phyloP scores from a whole-genome alignment of 2,113 vertebrate species.

The Labeo rohita region DNA sequence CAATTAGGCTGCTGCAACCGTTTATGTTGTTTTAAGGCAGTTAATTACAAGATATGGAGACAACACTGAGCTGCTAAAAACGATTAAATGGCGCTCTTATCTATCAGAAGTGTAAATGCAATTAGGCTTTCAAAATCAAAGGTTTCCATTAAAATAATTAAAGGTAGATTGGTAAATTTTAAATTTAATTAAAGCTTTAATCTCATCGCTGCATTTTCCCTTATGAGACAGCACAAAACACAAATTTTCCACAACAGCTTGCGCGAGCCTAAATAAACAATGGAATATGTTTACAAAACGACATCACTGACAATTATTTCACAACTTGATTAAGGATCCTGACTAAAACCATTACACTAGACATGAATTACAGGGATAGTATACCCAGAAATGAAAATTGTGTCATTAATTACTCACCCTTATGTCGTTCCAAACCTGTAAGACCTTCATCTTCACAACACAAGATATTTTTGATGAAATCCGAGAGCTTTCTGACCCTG shows the following conservation, averaged over 20 bases:
- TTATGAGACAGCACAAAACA: background rate
- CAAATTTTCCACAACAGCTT: background rate
- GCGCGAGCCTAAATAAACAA: background rate
- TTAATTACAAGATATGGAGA: background rate
- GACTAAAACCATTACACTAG: background rate
- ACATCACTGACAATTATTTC: background rate
- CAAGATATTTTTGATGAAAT: too few species aligned
- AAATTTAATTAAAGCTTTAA: conserved; percentile 22
- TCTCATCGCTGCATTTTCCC: background rate
- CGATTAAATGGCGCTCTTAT: background rate
- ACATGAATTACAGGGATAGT: background rate
- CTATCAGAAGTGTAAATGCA: conserved; percentile 8
- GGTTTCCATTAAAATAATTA: background rate
- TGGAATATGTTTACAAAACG: background rate
- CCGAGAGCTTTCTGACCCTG: too few species aligned
- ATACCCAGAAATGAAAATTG: too few species aligned
- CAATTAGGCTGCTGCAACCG: too few species aligned
- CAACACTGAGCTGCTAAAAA: conserved; percentile 1
- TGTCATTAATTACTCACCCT: too few species aligned
- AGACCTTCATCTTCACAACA: too few species aligned
- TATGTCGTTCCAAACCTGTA: too few species aligned
- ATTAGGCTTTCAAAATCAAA: background rate
- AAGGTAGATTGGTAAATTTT: conserved; percentile 4
- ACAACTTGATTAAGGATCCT: background rate
- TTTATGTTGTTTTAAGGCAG: background rate